A percentile compares a stretch with the other conserved stretches of the same genome.
These are phyloP conservation scores for Charaxes varanes DNA, from an alignment of 1,140 invertebrate genomes.

Conservation along the genomic window DNA sequence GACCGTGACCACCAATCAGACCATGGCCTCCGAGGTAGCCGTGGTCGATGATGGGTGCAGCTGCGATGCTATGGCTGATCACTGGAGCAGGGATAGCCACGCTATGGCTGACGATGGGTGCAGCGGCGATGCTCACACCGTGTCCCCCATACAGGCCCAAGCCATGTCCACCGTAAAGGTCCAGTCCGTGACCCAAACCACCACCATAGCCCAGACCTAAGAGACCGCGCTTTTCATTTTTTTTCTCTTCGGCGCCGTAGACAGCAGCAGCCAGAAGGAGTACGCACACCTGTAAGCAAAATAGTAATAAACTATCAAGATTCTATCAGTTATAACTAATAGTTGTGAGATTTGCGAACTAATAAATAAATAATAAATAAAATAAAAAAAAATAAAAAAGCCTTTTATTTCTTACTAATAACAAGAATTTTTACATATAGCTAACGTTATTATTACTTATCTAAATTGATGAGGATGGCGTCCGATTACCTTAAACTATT, in stretches of 20 bases:
- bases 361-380: no score
- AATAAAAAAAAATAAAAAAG: no score
- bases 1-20: slow-evolving; percentile 24
- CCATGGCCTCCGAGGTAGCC: slow-evolving; percentile 36
- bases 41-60: slow-evolving; percentile 33
- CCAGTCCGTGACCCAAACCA: slow-evolving; percentile 18
- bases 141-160: slow-evolving; percentile 27
- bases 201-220: slow-evolving; percentile 56
- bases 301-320: no score
- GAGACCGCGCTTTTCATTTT: slow-evolving; percentile 59
- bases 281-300: slow-evolving; percentile 38
- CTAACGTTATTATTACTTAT: no score
- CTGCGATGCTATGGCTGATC: slow-evolving; percentile 34
- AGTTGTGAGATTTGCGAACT: no score
- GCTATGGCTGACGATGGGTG: slow-evolving; percentile 23
- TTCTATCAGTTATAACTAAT: no score
- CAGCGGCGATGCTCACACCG: slow-evolving; percentile 25
- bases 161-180: slow-evolving; percentile 28
- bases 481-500: no score
- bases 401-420: no score
- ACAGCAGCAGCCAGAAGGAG: slow-evolving; percentile 40
- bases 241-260: slow-evolving; percentile 56
- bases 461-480: no score
- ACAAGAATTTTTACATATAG: no score
- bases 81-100: slow-evolving; percentile 31